Base-by-base conservation (phyloP, 2,797 vertebrate genomes). In the Myiotriccus ornatus region DNA sequence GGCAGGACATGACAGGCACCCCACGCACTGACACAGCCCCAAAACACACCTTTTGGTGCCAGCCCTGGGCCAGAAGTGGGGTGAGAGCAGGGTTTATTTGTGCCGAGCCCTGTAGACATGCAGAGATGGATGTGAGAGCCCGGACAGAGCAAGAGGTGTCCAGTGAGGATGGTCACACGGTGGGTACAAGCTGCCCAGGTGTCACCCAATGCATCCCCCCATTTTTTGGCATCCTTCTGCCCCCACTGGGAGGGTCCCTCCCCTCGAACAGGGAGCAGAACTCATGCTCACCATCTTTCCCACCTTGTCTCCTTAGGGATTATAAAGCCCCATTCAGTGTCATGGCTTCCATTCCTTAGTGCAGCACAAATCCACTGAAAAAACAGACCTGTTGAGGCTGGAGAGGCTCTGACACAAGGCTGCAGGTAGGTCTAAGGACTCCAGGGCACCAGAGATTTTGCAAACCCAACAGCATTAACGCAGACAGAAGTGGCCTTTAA, bases 1-100 rank as follows among this genome's bases (percentile, higher is more conserved):
- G 23, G 6, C 34, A 34, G n/a, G 34, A 35, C 2, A 2, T 1
- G 24, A 19, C 39, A 28, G 0, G 21, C 1, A 1, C 16, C 18
- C 57, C 34, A 2, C n/a, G n/a, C 28, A 3, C 44, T 25, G 39
- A 25, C 20, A 27, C 44, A 71, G 25, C 19, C 73, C 53, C n/a
- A 28, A 78, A 81, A 43, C 2, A 1, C 14, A 55, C 7, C 7
- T 70, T 63, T 63, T 37, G 12, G 21, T 50, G 35, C 59, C 71
- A 37, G 34, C 22, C 83, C 41, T 56, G 44, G 52, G n/a, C 35
- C 68, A 85, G 70, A 37, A 65, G 34, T 1, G 0, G 24, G 24
- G 16, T 1, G 3, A 39, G 35, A 50, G 8, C 35, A 50, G 14
- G 6, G 28, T 50, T 55, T 7, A 4, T 19, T 39, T 68, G 37